These are phyloP conservation scores for Muscicapa striata DNA, from an alignment of 2,797 vertebrate genomes.

Conservation along the genomic window DNA sequence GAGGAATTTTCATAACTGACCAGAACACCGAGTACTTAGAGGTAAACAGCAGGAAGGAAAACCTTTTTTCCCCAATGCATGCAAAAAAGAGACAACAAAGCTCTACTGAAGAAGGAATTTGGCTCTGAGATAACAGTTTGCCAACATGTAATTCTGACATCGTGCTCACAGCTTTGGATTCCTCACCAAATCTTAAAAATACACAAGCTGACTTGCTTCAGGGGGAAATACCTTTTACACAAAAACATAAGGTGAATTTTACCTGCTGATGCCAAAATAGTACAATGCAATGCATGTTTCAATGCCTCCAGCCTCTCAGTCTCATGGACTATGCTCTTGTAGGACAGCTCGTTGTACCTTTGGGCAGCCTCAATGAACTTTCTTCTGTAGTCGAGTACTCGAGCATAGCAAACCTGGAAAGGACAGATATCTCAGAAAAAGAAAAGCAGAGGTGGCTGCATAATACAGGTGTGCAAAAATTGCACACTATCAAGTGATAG, in stretches of 20 bases:
- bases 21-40: background rate
- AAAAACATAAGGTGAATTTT: background rate
- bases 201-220: background rate
- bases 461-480: background rate
- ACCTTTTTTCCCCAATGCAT: background rate
- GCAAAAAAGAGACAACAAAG: background rate
- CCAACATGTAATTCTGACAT: background rate
- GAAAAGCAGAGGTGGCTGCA: background rate
- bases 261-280: slow-evolving; percentile 98
- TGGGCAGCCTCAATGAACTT: slow-evolving; percentile 99
- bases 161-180: rapidly evolving
- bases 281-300: slow-evolving; percentile 97
- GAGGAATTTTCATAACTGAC: background rate
- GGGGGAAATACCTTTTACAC: background rate
- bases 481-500: background rate
- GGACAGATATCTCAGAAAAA: background rate
- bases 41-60: background rate
- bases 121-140: background rate
- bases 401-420: slow-evolving; percentile 92
- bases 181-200: background rate
- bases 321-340: slow-evolving; percentile 97
- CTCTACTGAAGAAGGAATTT: background rate
- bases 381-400: slow-evolving; percentile 95
- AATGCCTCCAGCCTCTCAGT: slow-evolving; percentile 94
- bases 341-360: slow-evolving; percentile 96